Conservation (phyloP, 1,140 invertebrate genomes). For the Drosophila miranda region DNA sequence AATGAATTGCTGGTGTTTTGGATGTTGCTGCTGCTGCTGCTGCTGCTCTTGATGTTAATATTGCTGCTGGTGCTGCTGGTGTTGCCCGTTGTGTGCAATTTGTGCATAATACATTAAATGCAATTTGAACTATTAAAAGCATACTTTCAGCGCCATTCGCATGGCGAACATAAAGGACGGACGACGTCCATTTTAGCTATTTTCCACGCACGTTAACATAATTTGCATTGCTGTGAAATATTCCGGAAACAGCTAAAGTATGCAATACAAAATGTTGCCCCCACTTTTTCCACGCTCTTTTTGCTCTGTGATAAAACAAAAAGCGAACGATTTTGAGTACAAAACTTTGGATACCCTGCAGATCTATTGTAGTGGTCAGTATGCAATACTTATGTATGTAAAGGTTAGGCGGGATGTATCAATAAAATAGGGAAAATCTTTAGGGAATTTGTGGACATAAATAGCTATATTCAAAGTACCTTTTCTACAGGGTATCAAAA, state of each 20-base stretch:
- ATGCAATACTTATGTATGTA: too few relatives aligned
- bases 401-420: too few relatives aligned
- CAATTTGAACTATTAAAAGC: conserved; percentile 72
- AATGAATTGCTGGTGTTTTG: conserved; percentile 18
- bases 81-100: conserved; percentile 37
- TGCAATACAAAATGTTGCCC: conserved; percentile 47
- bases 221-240: conserved; percentile 67
- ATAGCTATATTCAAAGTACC: too few relatives aligned
- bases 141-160: conserved; percentile 43
- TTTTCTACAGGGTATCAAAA: not conserved
- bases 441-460: too few relatives aligned
- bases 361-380: too few relatives aligned
- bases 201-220: conserved; percentile 62
- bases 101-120: conserved; percentile 65
- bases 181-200: conserved; percentile 36
- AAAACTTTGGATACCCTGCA: too few relatives aligned
- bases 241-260: conserved; percentile 64
- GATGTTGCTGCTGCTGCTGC: not conserved
- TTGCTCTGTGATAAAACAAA: too few relatives aligned
- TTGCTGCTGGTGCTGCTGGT: conserved; percentile 12
- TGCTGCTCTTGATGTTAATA: conserved; percentile 25
- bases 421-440: too few relatives aligned
- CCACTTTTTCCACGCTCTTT: not conserved
- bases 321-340: too few relatives aligned
- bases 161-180: not conserved